Percentiles rank a stretch among this genome's conserved stretches.
phyloP scores from a whole-genome alignment of 2,113 vertebrate species.

The Embiotoca jacksoni region DNA sequence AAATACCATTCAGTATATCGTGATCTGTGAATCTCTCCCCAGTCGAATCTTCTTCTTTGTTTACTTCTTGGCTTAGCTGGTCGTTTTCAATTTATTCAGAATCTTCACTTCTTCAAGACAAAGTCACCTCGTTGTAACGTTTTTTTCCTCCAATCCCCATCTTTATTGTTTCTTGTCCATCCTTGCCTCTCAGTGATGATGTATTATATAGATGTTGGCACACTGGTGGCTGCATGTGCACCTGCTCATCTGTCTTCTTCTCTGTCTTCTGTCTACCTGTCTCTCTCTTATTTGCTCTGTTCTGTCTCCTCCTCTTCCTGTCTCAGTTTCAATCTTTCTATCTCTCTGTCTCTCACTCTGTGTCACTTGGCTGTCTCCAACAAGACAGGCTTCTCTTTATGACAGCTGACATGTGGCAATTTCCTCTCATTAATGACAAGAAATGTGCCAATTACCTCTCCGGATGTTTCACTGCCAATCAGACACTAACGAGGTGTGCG shows the following conservation, averaged over 20 bases:
- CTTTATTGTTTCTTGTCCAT: slow-evolving; percentile 13
- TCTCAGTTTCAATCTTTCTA: slow-evolving; percentile 2
- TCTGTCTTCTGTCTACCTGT: neutral
- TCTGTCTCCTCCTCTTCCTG: slow-evolving; percentile 11
- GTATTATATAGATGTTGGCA: slow-evolving; percentile 32
- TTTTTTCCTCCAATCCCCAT: slow-evolving; percentile 10
- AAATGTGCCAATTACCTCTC: slow-evolving; percentile 95
- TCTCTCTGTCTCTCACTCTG: neutral
- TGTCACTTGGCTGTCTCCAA: slow-evolving; percentile 56
- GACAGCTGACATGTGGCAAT: slow-evolving; percentile 90
- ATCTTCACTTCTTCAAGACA: slow-evolving; percentile 16
- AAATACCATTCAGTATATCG: neutral
- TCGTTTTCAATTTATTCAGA: neutral
- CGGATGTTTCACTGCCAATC: slow-evolving; percentile 91
- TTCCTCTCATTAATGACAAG: slow-evolving; percentile 92
- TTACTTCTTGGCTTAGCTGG: slow-evolving; percentile 4
- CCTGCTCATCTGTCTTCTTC: slow-evolving; percentile 24
- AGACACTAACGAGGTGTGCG: slow-evolving; percentile 87
- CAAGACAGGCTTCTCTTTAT: slow-evolving; percentile 77
- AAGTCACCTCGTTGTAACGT: slow-evolving; percentile 32
- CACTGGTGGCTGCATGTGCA: slow-evolving; percentile 17
- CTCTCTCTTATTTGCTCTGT: slow-evolving; percentile 21
- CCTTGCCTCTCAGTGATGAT: slow-evolving; percentile 29
- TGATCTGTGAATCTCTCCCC: neutral
- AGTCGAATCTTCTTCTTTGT: slow-evolving; percentile 9